phyloP scores from a whole-genome alignment of 2,797 vertebrate genomes.

The Pogonophryne albipinna region DNA sequence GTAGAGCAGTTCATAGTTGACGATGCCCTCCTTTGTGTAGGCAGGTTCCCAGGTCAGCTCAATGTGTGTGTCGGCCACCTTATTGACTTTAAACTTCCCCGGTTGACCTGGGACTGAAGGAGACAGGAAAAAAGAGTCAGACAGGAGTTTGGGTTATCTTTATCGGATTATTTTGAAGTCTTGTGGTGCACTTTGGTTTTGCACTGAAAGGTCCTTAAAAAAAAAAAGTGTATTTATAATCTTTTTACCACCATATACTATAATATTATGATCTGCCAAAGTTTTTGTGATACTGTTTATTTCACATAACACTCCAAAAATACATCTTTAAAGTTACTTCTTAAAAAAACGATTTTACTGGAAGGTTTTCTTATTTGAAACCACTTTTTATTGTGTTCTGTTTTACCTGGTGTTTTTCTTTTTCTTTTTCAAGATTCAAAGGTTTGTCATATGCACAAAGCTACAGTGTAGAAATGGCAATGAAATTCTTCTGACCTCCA shows the following conservation, averaged over 20 bases:
- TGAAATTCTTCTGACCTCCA: too few relatives aligned
- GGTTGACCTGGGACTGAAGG: constrained; percentile 94
- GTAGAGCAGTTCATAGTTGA: constrained; percentile 96
- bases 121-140: constrained; percentile 14
- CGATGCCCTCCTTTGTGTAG: constrained; percentile 92
- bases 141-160: background rate
- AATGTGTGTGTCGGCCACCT: constrained; percentile 93
- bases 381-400: background rate
- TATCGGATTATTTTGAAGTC: background rate
- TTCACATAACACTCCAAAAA: background rate
- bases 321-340: background rate
- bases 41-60: constrained; percentile 94
- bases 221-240: constrained; percentile 5
- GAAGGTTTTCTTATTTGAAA: background rate
- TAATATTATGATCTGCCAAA: background rate
- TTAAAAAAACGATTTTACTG: background rate
- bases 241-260: background rate
- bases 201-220: background rate
- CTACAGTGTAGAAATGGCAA: too few relatives aligned
- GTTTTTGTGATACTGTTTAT: background rate
- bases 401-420: background rate
- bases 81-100: constrained; percentile 93
- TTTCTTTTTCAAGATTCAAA: too few relatives aligned
- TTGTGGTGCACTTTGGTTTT: background rate
- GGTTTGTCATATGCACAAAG: too few relatives aligned